Base-by-base conservation (phyloP, 2,797 vertebrate species). In the Tadarida brasiliensis region DNA sequence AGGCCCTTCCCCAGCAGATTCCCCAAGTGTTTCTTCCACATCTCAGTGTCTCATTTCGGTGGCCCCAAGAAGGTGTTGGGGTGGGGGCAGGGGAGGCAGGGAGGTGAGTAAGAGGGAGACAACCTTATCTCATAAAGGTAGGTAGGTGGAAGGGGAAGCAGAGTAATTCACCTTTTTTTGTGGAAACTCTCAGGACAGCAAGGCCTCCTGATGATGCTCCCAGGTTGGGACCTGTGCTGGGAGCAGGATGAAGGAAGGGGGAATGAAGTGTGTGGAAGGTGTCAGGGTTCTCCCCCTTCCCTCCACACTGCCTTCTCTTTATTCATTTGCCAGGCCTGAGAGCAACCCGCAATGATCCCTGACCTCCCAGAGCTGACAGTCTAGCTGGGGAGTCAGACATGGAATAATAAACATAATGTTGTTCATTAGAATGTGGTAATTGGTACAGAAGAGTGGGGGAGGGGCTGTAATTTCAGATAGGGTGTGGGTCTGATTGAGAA, bases 241-340 rank as follows among this genome's bases (percentile, higher is more conserved):
- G 51, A 56, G n/a, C 11, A 4, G 33, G 87, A 16, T n/a, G 11
- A 19, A 22, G 70, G 57, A 49, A 89, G 10, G 15, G 54, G 54
- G 17, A 11, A 5, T 3, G 4, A 44, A 3, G 26, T 4, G 19
- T 26, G 3, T 30, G n/a, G 51, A 30, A 39, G 70, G 47, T 0
- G 20, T 44, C 54, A 24, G 35, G 63, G 76, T 70, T n/a, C 56
- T 44, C 67, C 56, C 28, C 14, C 4, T 63, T 28, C 63, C 39
- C n/a, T 49, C 76, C 51, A 59, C 68, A 49, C n/a, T 11, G 8
- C 26, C 49, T 35, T 57, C 11, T 30, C 26, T 68, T 61, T 70
- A 68, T 17, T 68, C 28, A 16, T 24, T 16, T 33, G 39, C 33
- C 14, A 20, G 85, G 59, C n/a, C 14, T 11, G 20, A 15, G 59